Percentiles rank a stretch among this genome's conserved stretches.
Conservation (phyloP, 2,113 vertebrate genomes). For the Pluvianellus socialis region DNA sequence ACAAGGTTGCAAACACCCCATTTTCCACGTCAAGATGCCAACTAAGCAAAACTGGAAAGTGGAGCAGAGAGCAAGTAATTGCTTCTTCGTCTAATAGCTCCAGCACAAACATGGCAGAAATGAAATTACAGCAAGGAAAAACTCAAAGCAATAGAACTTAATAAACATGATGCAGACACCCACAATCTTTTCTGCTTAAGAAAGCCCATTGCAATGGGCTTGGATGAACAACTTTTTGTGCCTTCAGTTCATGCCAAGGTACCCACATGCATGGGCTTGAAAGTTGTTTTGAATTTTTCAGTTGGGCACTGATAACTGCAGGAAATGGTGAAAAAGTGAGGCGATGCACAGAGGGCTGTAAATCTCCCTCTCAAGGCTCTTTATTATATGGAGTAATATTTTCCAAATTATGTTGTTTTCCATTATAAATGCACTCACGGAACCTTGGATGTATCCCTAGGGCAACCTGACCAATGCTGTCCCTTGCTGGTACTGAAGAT, state of each 20-base stretch:
- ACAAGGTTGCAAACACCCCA: neutral
- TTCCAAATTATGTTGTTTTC: neutral
- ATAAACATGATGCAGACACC: neutral
- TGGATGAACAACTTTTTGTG: neutral
- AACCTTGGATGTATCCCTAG: neutral
- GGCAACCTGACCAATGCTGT: neutral
- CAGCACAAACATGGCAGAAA: neutral
- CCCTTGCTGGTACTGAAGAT: neutral
- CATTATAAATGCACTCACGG: neutral
- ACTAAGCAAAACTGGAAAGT: neutral
- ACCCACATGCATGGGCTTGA: neutral
- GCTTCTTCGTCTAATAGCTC: neutral
- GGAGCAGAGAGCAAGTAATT: neutral
- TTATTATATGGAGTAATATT: neutral
- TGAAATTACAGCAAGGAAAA: neutral
- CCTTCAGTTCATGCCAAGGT: rapidly evolving
- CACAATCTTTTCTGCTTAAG: neutral
- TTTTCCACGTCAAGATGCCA: neutral
- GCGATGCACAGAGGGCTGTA: neutral
- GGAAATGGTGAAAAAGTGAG: neutral
- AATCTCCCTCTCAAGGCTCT: neutral
- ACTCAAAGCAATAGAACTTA: neutral
- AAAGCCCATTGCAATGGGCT: neutral
- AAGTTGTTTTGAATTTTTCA: neutral
- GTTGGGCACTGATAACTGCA: neutral